These are phyloP conservation scores for Heteromormyrus szaboi DNA, from an alignment of 2,797 vertebrate genomes.

Conservation along the genomic window DNA sequence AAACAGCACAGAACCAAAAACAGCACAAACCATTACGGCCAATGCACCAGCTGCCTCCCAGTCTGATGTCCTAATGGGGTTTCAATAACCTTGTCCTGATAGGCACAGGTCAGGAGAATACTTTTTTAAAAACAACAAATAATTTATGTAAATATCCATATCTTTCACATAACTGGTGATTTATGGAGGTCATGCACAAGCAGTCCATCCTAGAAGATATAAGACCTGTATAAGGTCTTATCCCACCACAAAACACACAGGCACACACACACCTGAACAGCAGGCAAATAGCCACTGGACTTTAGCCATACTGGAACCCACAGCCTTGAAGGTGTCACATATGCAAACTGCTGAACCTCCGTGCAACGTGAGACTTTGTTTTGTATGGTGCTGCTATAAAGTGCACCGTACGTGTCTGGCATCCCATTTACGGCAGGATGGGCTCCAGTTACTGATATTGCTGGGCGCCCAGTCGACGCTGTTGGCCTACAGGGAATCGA, in stretches of 20 bases:
- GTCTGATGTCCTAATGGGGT: not conserved
- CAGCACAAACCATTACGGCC: not conserved
- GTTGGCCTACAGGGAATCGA: not conserved
- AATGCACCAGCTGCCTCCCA: not conserved
- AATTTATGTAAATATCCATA: not conserved
- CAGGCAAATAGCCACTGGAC: not conserved
- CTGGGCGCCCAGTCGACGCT: not conserved
- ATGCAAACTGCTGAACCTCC: not conserved
- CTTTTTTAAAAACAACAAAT: not conserved
- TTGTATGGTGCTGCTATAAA: not conserved
- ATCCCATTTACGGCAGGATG: not conserved
- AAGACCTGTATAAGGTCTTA: not conserved
- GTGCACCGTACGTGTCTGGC: not conserved
- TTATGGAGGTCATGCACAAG: not conserved
- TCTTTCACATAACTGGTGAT: not conserved
- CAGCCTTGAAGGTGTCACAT: not conserved
- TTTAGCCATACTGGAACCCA: not conserved
- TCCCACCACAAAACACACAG: not conserved
- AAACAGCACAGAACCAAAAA: not conserved
- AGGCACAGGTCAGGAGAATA: not conserved
- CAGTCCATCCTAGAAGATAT: not conserved
- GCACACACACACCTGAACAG: not conserved
- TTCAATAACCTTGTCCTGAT: not conserved
- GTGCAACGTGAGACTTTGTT: not conserved
- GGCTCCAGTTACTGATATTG: not conserved